Evolutionary conservation across 2,797 vertebrate genomes (phyloP), one percentile per base, ranked within the genome.

Genomic region (Scolopax rusticola): DNA sequence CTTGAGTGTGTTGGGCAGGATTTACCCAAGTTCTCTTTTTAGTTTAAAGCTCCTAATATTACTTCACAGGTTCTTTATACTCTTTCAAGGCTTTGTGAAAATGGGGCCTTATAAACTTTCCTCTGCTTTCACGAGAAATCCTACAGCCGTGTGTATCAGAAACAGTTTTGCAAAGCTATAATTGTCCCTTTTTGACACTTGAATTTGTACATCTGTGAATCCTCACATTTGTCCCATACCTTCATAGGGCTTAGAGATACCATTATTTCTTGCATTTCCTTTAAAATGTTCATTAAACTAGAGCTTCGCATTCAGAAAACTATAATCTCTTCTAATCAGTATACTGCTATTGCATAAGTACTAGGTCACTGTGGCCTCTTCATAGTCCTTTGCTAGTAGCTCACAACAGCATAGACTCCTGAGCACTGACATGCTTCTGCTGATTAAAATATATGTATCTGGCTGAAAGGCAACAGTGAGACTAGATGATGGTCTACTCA

Each of bases 251-350:
- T 90, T 95, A 84, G 9, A 75, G n/a, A 63, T 40, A 83, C 59
- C 45, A 53, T 64, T 36, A 78, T 79, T 88, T 90, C 41, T 93
- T 92, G 6, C 43, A 78, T 38, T 84, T 36, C 28, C n/a, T 59
- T 90, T 90, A 89, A 92, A 94, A 84, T 61, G 6, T 15, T 87
- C 77, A 69, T 89, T 89, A 87, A 75, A 94, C 32, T 84, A 76
- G 32, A 87, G 50, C 45, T 89, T 87, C 84, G 15, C 45, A 82
- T 87, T 89, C 86, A 61, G 67, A 71, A 92, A 71, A 50, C 14
- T 71, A 23, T 78, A 57, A 84, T 81, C 74, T 84, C 43, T n/a
- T 93, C 53, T 81, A 71, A 86, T 76, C 41, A 54, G 53, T 41
- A 47, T 71, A n/a, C 36, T 84, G 33, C 20, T 15, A 54, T 73